Base-by-base conservation (phyloP, 1,140 invertebrate genomes). In the Drosophila lowei region DNA sequence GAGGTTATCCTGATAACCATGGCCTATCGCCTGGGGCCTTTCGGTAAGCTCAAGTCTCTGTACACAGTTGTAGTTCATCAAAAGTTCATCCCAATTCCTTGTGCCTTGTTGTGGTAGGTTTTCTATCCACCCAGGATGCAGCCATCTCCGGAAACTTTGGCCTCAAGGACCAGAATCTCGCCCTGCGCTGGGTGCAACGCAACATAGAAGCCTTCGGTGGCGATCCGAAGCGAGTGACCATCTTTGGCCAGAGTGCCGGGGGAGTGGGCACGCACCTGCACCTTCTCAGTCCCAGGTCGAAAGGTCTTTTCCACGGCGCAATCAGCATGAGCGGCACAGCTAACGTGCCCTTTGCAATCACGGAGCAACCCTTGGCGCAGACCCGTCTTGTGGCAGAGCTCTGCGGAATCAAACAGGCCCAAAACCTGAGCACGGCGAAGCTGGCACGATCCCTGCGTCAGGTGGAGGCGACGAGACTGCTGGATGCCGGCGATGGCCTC, bases 301-400 rank as follows among this genome's bases (percentile, higher is more conserved):
- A 61, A 54, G 92, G 78, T 9, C 75, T 93, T 0, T 94, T 94
- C 75, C 92, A 93, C 18, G 79, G 90, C 15, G 92, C 89, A 1
- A 93, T 94, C 25, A 90, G 93, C 30, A 91, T 93, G 91, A 93
- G 93, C 79, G 94, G 95, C 25, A 94, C 93, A 3, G 94, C 94
- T 9, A 89, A 94, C 34, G 93, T 93, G 66, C 91, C 93, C 2
- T 95, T 94, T 92, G 92, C 93, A 3, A 91, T 94, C n/a, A 89
- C 86, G 11, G 85, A 93, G n/a, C 77, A 92, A 21, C 91, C 93
- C 2, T 86, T 93, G 25, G 47, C 85, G 25, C 84, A 92, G 38
- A 92, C 93, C 28, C 65, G 72, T 18, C 28, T 53, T 11, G 49
- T 85, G n/a, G 81, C 79, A 0, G 52, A 77, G 52, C 47, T 78